Evolutionary conservation across 2,113 vertebrate genomes (phyloP), one percentile per base, ranked within the genome.

Genomic region (Sylvia atricapilla): DNA sequence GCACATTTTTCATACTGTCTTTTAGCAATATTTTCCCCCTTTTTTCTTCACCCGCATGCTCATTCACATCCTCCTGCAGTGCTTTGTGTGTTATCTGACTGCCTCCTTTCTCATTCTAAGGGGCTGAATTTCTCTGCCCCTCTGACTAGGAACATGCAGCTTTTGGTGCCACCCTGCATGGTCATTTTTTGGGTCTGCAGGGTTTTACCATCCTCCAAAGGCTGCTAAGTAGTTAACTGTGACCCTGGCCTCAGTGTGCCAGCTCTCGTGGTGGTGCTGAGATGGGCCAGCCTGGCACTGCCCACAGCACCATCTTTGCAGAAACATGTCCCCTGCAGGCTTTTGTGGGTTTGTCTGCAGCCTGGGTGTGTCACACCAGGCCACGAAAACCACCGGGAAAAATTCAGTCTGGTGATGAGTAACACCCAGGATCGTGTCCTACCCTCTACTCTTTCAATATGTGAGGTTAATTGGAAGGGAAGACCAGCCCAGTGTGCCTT

Each of bases 201-300:
- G 10, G 6, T 66, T 94, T 63, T 27, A 7, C 19, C 46, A 74
- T 39, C 35, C 25, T 94, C 41, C 28, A 35, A 28, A 64, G 24
- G 5, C 41, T 91, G 24, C 37, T 31, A 30, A 53, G 14, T 56
- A n/a, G 37, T 39, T 76, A 46, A 28, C 27, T 62, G 53, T 84
- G 67, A 21, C 25, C 15, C 28, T 27, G 35, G 3, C 6, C 31
- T 56, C 1, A 0, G 35, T 0, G 0, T 66, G 41, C 24, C 20
- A 21, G 31, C 27, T 79, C 41, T 85, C 2, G 0, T 30, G 7
- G 8, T 6, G 3, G 30, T 62, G 72, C 47, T 56, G 85, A 86
- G 41, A 10, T 66, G 68, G 44, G 33, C 27, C 30, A 41, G 24
- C 15, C 39, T 55, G 52, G 15, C 1, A 2, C 28, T 81, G 47